These are phyloP conservation scores for Samia ricini DNA, from an alignment of 1,140 invertebrate genomes.

Conservation along the genomic window DNA sequence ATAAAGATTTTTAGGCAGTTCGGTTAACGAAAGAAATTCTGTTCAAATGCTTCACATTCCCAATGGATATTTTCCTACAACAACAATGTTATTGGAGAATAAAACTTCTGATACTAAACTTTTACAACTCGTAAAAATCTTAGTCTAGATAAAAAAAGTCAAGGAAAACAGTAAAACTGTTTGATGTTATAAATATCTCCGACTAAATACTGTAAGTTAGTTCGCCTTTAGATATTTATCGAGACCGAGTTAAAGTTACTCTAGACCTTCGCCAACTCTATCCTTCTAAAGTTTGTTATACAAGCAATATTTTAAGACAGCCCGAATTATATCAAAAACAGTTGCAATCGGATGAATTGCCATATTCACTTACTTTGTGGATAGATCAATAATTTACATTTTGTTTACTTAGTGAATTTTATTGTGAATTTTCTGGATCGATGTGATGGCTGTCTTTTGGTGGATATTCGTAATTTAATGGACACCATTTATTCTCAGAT, in stretches of 20 bases:
- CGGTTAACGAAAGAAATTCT: background rate
- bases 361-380: too few relatives aligned
- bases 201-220: background rate
- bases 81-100: background rate
- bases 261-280: background rate
- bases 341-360: too few relatives aligned
- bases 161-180: background rate
- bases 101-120: background rate
- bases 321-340: background rate
- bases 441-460: too few relatives aligned
- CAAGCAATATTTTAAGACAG: background rate
- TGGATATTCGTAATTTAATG: too few relatives aligned
- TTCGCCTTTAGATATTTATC: background rate
- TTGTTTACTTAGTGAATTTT: too few relatives aligned
- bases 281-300: background rate
- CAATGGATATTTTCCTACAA: background rate
- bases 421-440: too few relatives aligned
- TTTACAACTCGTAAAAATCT: background rate
- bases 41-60: background rate
- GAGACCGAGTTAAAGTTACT: background rate
- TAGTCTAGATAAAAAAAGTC: background rate
- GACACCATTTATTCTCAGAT: too few relatives aligned
- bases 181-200: background rate
- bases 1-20: background rate
- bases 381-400: too few relatives aligned